These are phyloP conservation scores for Cuculus canorus DNA, from an alignment of 2,797 vertebrate genomes.

Conservation along the genomic window DNA sequence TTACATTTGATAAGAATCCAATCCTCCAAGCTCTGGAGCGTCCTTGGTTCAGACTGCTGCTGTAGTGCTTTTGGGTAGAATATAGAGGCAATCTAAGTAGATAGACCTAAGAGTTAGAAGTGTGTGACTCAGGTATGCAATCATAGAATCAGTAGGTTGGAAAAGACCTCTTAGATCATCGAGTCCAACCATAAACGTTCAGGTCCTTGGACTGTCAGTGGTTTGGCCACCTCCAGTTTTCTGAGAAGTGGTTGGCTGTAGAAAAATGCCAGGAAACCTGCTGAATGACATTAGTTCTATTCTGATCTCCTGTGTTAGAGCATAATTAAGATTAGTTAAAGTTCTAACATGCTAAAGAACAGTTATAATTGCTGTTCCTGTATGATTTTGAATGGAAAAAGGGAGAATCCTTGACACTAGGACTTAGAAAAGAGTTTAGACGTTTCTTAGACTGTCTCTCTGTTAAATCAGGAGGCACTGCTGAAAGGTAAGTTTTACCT, in stretches of 20 bases:
- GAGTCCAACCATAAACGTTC: too few species aligned
- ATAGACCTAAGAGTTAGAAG: not conserved
- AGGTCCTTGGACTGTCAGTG: not conserved
- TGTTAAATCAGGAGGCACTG: not conserved
- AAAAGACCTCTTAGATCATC: too few species aligned
- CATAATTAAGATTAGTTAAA: not conserved
- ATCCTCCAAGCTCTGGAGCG: not conserved
- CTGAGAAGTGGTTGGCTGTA: not conserved
- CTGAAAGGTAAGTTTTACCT: not conserved
- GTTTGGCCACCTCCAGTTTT: not conserved
- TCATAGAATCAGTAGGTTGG: too few species aligned
- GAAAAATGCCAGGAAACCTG: not conserved
- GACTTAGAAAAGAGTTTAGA: not conserved
- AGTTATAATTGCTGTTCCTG: not conserved
- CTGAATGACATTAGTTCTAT: not conserved
- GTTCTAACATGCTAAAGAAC: not conserved
- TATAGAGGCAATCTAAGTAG: not conserved
- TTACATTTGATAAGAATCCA: not conserved
- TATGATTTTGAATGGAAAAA: not conserved
- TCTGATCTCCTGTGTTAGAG: not conserved
- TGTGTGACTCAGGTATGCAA: rapidly evolving
- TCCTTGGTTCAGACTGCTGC: not conserved
- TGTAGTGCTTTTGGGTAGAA: not conserved
- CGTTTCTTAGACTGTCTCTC: not conserved
- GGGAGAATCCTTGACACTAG: not conserved